Conservation (phyloP, 2,888 invertebrate species). For the Drosophila barbarae region DNA sequence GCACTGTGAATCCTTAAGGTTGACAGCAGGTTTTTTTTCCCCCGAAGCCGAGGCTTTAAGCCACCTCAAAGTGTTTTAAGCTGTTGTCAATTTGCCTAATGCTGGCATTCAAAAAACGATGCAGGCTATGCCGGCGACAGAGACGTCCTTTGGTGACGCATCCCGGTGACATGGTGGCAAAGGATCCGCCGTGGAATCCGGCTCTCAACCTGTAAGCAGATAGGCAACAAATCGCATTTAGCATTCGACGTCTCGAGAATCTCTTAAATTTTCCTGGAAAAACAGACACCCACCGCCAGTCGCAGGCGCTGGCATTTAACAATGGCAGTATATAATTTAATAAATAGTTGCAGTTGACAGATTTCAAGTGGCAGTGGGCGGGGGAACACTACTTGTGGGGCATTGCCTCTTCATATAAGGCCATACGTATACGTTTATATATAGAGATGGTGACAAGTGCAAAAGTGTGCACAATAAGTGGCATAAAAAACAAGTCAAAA, state of each 20-base stretch:
- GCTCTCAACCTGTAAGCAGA: constrained; percentile 32
- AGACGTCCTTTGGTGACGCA: constrained; percentile 11
- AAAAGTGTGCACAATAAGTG: constrained; percentile 65
- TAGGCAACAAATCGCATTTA: constrained; percentile 42
- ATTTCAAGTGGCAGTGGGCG: constrained; percentile 65
- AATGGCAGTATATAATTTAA: constrained; percentile 70
- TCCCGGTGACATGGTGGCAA: constrained; percentile 47
- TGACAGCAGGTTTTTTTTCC: constrained; percentile 31
- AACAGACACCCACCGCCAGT: constrained; percentile 34
- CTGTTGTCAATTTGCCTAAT: constrained; percentile 72
- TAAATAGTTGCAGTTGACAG: constrained; percentile 75
- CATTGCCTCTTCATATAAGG: constrained; percentile 49
- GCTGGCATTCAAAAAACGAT: constrained; percentile 33
- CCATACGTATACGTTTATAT: constrained; percentile 21
- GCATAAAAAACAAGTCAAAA: constrained; percentile 45
- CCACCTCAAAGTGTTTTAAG: constrained; percentile 63
- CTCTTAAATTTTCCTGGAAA: constrained; percentile 24
- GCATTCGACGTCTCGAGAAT: constrained; percentile 6
- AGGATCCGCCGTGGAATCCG: constrained; percentile 4
- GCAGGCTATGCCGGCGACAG: constrained; percentile 15
- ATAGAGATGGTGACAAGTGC: constrained; percentile 55
- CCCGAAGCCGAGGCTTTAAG: constrained; percentile 40
- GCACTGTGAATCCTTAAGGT: constrained; percentile 35
- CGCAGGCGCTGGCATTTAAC: constrained; percentile 59
- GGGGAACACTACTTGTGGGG: constrained; percentile 36